Evolutionary conservation across 2,888 invertebrate species (phyloP).

Genomic region (Unio pictorum): DNA sequence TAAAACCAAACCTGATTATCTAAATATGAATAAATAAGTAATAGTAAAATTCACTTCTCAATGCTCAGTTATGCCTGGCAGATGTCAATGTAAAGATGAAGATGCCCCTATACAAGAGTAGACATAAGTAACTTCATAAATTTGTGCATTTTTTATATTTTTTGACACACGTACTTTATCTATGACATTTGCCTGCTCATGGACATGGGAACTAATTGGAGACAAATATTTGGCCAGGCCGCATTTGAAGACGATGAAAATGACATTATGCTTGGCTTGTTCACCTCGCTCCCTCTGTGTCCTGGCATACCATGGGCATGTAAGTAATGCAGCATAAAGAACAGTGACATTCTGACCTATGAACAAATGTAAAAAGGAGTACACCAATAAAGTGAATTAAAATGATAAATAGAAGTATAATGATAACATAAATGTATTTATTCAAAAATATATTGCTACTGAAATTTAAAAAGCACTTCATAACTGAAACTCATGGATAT

Average conservation of each 20-base stretch:
- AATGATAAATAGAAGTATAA: neutral
- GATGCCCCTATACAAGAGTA: no score
- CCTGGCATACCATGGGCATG: conserved; percentile 61
- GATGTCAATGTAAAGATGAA: no score
- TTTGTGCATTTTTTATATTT: no score
- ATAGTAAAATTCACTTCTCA: no score
- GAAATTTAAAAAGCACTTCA: neutral
- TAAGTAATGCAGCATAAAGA: conserved; percentile 46
- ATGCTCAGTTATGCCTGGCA: no score
- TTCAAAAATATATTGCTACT: neutral
- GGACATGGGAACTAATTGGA: conserved; percentile 54
- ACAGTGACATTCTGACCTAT: conserved; percentile 42
- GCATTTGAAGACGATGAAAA: conserved; percentile 57
- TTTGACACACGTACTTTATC: conserved; percentile 48
- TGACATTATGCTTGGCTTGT: conserved; percentile 61
- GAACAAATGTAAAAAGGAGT: neutral
- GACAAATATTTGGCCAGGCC: conserved; percentile 53
- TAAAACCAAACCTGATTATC: no score
- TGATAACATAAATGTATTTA: neutral
- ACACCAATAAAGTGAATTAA: neutral
- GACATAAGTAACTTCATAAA: no score
- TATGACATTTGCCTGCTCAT: conserved; percentile 54
- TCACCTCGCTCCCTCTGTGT: conserved; percentile 60
- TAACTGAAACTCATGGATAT: no score
- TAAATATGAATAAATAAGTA: no score